Evolutionary conservation across 37 sponge, comb jelly and placozoan genomes (phyloP).

Genomic region (Amphimedon queenslandica): DNA sequence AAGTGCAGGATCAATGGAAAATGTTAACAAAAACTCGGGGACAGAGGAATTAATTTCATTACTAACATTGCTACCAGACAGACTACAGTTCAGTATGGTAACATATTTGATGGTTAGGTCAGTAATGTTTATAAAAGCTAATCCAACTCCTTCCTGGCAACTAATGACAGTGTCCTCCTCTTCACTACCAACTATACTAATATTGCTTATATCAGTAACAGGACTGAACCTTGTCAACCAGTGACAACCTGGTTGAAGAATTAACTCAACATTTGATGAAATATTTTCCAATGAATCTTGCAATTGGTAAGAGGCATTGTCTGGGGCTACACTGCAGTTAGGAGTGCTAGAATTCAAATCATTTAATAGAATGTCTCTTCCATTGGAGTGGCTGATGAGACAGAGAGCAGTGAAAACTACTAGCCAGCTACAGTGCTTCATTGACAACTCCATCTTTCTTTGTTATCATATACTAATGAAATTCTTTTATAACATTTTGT

Average conservation of each 20-base stretch:
- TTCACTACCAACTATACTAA: neutral
- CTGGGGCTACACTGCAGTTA: too few relatives aligned
- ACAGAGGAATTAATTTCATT: neutral
- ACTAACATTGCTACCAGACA: neutral
- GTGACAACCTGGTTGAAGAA: conserved; percentile 15
- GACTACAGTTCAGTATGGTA: neutral
- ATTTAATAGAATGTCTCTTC: too few relatives aligned
- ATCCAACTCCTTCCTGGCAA: neutral
- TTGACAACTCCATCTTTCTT: too few relatives aligned
- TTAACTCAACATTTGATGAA: conserved; percentile 3
- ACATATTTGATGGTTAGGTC: neutral
- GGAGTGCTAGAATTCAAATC: too few relatives aligned
- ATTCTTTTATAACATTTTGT: too few relatives aligned
- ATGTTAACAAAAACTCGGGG: neutral
- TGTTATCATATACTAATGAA: too few relatives aligned
- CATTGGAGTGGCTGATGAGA: too few relatives aligned
- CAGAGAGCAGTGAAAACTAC: too few relatives aligned
- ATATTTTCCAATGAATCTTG: conserved; percentile 13
- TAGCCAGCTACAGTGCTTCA: too few relatives aligned
- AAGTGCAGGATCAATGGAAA: neutral
- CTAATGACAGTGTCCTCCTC: neutral
- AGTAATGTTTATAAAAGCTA: conserved; percentile 5
- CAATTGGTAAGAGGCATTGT: too few relatives aligned
- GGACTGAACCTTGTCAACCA: neutral
- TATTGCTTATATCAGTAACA: neutral